Percentiles rank a stretch among this genome's conserved stretches.
phyloP scores from a whole-genome alignment of 1,140 invertebrate species.

The Archegozetes longisetosus region DNA sequence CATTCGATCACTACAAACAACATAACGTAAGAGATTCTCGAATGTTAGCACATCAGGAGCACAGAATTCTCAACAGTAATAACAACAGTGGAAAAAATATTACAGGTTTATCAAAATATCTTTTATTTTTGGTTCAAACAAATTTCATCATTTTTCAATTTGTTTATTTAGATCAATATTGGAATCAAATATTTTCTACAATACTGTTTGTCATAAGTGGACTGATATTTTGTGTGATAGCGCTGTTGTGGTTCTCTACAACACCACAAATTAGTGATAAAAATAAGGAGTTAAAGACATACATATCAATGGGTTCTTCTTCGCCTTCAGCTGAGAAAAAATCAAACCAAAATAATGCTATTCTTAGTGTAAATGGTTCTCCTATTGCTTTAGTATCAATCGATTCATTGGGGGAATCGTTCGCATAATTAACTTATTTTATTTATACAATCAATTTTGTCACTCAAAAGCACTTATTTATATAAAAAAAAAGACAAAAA shows the following conservation, averaged over 20 bases:
- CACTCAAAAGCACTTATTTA: no score
- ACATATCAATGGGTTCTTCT: background rate
- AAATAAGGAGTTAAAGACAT: background rate
- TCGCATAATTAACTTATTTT: background rate
- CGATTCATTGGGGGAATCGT: background rate
- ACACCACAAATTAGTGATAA: background rate
- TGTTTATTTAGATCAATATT: background rate
- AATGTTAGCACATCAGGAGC: constrained; percentile 13
- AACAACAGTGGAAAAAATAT: background rate
- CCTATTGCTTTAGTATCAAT: background rate
- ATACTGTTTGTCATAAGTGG: background rate
- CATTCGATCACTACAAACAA: constrained; percentile 18
- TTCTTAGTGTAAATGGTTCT: background rate
- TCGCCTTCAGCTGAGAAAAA: background rate
- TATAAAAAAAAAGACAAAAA: no score
- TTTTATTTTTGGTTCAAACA: background rate
- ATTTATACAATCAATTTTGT: background rate
- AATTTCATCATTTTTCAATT: background rate
- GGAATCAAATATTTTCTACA: background rate
- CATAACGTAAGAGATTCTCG: constrained; percentile 18
- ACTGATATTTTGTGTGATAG: background rate
- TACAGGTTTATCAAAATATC: background rate
- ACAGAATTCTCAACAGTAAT: background rate
- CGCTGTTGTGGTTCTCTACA: background rate
- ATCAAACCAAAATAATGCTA: background rate